These are phyloP conservation scores for Pinna nobilis DNA, from an alignment of 1,140 invertebrate species.

Conservation along the genomic window DNA sequence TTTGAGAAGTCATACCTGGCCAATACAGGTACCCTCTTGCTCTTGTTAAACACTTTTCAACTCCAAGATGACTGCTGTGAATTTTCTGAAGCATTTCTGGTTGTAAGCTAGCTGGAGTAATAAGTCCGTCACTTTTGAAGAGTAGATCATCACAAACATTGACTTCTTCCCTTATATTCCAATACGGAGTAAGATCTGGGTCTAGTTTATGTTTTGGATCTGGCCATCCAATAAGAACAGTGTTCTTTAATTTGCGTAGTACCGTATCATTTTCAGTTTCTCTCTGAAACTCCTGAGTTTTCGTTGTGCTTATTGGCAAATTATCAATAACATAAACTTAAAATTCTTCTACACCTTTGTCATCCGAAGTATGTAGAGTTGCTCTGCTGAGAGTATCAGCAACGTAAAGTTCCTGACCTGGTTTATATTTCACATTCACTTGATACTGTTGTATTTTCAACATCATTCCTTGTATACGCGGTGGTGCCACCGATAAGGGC, in stretches of 20 bases:
- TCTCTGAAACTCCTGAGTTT: background rate
- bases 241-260: constrained; percentile 4
- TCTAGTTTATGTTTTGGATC: background rate
- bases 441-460: constrained; percentile 60
- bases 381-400: constrained; percentile 47
- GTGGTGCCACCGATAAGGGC: constrained; percentile 65
- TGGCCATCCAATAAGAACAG: background rate
- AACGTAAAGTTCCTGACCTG: constrained; percentile 72
- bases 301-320: constrained; percentile 4
- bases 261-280: background rate
- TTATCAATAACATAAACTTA: constrained; percentile 4
- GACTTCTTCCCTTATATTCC: background rate
- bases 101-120: constrained; percentile 5
- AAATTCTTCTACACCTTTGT: too few species aligned
- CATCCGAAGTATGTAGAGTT: too few species aligned
- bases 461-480: constrained; percentile 74
- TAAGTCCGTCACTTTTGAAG: constrained; percentile 5
- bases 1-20: constrained; percentile 53
- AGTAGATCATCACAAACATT: background rate
- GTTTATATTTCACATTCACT: constrained; percentile 61
- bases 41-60: constrained; percentile 43
- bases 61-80: constrained; percentile 44
- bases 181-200: constrained; percentile 7
- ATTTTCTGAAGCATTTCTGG: constrained; percentile 40
- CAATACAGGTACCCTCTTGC: constrained; percentile 45